These are phyloP conservation scores for Gasterosteus nipponicus DNA, from an alignment of 2,113 vertebrate genomes.

Conservation along the genomic window DNA sequence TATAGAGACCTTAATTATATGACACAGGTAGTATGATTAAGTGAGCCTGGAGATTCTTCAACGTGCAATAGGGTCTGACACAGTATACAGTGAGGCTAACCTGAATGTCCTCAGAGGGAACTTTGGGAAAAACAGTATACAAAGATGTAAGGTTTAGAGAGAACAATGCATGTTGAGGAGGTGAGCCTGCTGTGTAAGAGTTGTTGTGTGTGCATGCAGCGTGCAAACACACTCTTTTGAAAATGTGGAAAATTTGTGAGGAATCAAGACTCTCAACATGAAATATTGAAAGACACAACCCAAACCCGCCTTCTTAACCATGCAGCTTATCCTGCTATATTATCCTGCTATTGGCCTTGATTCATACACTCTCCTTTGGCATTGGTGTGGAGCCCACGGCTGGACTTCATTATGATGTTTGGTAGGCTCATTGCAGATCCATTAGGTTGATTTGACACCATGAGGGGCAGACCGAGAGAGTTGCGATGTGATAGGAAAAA, in stretches of 20 bases:
- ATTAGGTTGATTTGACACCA: constrained; percentile 51
- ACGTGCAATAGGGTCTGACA: neutral
- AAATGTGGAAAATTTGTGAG: neutral
- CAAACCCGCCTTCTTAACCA: neutral
- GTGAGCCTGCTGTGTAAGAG: neutral
- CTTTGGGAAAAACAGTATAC: neutral
- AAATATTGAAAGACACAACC: neutral
- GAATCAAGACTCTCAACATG: neutral
- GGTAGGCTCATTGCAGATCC: constrained; percentile 44
- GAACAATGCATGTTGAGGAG: constrained; percentile 12
- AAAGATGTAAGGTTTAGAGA: constrained; percentile 6
- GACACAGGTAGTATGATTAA: neutral
- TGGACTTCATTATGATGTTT: constrained; percentile 32
- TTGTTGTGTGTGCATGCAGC: neutral
- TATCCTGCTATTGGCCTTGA: neutral
- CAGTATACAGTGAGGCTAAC: neutral
- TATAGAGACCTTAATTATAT: neutral
- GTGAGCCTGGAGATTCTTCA: neutral
- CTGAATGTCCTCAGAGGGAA: constrained; percentile 2
- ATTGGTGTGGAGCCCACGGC: constrained; percentile 16
- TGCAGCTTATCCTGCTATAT: neutral
- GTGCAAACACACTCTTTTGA: neutral
- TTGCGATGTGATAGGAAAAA: neutral
- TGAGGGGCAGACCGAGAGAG: constrained; percentile 16
- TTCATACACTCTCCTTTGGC: constrained; percentile 16